phyloP scores from a whole-genome alignment of 2,797 vertebrate species.

The Spinus pinus region DNA sequence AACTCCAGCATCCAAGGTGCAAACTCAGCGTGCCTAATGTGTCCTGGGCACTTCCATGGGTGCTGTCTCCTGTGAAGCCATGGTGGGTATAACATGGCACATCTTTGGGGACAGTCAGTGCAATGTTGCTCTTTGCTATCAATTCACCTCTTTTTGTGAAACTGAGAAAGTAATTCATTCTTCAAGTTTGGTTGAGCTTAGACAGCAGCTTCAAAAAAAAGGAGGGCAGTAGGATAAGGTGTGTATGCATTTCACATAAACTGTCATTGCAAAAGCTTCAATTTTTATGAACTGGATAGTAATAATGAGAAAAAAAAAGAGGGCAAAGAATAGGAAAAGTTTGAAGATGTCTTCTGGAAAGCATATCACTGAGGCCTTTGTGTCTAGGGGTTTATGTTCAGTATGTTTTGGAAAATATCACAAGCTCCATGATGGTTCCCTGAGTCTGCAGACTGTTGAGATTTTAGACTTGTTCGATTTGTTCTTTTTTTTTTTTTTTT shows the following conservation, averaged over 20 bases:
- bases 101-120: neutral
- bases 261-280: neutral
- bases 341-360: neutral
- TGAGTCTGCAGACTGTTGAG: neutral
- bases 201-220: neutral
- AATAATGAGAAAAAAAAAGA: neutral
- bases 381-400: neutral
- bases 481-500: neutral
- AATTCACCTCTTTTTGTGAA: neutral
- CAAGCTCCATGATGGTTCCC: neutral
- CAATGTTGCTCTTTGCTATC: neutral
- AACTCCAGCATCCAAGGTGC: neutral
- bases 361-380: neutral
- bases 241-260: neutral
- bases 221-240: neutral
- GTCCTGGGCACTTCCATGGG: neutral
- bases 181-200: neutral
- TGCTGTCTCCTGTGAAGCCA: accelerated
- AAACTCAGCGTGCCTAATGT: accelerated
- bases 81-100: neutral
- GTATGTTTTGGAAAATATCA: neutral
- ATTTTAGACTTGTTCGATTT: neutral
- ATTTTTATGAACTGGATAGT: neutral
- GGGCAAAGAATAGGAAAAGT: neutral
- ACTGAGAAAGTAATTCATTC: neutral